Evolutionary conservation across 2,113 vertebrate genomes (phyloP).

Genomic region (Sialia sialis): DNA sequence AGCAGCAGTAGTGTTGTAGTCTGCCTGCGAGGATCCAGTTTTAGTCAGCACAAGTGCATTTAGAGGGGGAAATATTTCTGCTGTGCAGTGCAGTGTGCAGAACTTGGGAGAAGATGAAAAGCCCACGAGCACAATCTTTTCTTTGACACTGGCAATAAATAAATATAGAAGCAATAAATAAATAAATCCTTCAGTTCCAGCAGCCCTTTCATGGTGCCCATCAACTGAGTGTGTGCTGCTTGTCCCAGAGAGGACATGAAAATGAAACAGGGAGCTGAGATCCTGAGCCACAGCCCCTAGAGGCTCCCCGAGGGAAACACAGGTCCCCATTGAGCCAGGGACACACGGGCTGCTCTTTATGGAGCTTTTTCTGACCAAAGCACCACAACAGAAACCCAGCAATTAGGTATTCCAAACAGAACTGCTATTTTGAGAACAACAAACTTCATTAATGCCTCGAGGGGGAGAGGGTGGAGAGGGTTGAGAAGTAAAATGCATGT

Average conservation of each 20-base stretch:
- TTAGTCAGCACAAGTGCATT: background rate
- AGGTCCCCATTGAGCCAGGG: background rate
- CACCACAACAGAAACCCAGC: background rate
- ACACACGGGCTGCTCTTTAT: background rate
- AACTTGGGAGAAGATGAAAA: background rate
- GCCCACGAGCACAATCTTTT: background rate
- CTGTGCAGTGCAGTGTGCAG: background rate
- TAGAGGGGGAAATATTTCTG: background rate
- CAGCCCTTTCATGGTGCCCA: background rate
- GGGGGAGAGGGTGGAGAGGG: background rate
- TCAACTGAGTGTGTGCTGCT: background rate
- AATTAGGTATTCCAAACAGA: background rate
- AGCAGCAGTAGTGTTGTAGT: background rate
- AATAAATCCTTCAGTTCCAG: background rate
- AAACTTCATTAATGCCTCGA: background rate
- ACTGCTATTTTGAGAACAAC: constrained; percentile 27
- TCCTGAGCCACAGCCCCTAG: background rate
- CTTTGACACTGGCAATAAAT: background rate
- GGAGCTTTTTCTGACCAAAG: background rate
- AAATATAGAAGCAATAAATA: background rate
- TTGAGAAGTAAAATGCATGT: background rate
- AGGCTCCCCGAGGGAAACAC: background rate
- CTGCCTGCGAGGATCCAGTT: background rate
- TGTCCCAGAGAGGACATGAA: background rate
- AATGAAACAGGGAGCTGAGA: background rate